Evolutionary conservation across 2,888 invertebrate genomes (phyloP).

Genomic region (Temnothorax unifasciatus): DNA sequence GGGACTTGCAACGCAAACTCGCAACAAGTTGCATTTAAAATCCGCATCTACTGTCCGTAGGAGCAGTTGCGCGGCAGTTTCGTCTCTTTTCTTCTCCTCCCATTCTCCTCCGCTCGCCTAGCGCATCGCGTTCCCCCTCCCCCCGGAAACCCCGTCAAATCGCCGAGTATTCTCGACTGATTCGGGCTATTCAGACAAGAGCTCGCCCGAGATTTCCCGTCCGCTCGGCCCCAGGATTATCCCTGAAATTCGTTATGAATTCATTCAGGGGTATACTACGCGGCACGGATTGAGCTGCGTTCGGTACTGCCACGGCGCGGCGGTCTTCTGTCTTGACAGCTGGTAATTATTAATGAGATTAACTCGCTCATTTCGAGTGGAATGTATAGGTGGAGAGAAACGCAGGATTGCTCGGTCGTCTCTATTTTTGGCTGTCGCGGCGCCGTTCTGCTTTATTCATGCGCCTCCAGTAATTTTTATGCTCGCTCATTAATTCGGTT

Average conservation of each 20-base stretch:
- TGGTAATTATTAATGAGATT: conserved; percentile 58
- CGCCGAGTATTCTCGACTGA: conserved; percentile 54
- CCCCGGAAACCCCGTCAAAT: conserved; percentile 47
- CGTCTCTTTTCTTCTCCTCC: conserved; percentile 51
- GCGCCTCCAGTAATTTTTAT: conserved; percentile 27
- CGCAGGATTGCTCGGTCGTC: neutral
- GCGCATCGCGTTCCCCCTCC: neutral
- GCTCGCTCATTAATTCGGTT: conserved; percentile 43
- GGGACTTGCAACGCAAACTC: conserved; percentile 70
- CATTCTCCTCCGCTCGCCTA: conserved; percentile 15
- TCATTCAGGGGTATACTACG: conserved; percentile 36
- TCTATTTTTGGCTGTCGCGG: conserved; percentile 46
- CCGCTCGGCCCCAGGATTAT: conserved; percentile 36
- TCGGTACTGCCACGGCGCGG: neutral
- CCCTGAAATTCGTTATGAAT: conserved; percentile 58
- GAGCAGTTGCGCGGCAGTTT: conserved; percentile 49
- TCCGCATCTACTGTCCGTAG: conserved; percentile 67
- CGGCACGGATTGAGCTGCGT: conserved; percentile 10
- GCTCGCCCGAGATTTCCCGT: conserved; percentile 49
- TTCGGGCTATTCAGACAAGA: conserved; percentile 57
- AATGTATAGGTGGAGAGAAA: neutral
- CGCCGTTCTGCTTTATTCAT: conserved; percentile 32
- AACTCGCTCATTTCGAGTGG: conserved; percentile 23
- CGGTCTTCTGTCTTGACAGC: conserved; percentile 53
- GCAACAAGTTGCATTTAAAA: conserved; percentile 83